Conservation (phyloP, 2,797 vertebrate genomes). For the Buphagus erythrorhynchus region DNA sequence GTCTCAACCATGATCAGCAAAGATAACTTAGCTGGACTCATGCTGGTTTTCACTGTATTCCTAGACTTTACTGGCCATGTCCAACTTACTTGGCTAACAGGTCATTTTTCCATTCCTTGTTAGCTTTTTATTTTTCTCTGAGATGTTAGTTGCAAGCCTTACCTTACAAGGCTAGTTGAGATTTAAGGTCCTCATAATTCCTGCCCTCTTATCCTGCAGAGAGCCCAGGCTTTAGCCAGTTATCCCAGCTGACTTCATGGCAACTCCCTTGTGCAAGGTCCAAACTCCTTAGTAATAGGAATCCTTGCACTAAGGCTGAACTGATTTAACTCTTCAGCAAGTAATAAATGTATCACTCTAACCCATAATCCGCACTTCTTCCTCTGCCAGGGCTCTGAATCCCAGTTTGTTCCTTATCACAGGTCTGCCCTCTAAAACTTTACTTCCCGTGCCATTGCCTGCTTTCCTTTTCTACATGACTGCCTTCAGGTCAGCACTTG, state of each 20-base stretch:
- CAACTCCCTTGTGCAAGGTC: neutral
- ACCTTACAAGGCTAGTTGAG: neutral
- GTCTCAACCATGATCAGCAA: neutral
- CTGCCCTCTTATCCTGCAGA: neutral
- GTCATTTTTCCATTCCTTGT: neutral
- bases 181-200: neutral
- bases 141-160: neutral
- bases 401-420: accelerated
- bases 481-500: neutral
- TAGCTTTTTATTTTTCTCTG: neutral
- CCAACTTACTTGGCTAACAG: neutral
- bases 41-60: neutral
- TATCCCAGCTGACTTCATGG: neutral
- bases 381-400: neutral
- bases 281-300: neutral
- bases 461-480: neutral
- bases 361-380: neutral
- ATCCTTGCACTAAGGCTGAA: neutral
- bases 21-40: neutral
- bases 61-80: neutral
- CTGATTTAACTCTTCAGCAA: neutral
- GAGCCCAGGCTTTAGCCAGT: neutral
- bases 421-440: neutral
- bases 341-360: neutral
- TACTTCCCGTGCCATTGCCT: neutral